phyloP scores from a whole-genome alignment of 2,113 vertebrate genomes.

The Lutjanus erythropterus region DNA sequence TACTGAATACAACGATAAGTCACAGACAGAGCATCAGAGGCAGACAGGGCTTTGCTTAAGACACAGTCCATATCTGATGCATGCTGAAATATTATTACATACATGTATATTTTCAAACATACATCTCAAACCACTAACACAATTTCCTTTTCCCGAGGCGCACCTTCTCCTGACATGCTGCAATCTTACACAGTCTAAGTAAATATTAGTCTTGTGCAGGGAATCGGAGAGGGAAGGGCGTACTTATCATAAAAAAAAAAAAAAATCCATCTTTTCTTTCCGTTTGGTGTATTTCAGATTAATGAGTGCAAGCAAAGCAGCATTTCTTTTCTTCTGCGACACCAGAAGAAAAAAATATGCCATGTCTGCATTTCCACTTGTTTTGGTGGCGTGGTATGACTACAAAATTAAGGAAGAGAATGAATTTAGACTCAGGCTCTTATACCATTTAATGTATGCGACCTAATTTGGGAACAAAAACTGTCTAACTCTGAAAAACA shows the following conservation, averaged over 20 bases:
- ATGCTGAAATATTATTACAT: neutral
- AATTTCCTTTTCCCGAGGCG: no score
- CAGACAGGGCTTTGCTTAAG: neutral
- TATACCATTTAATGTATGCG: slow-evolving; percentile 21
- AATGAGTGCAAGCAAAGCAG: slow-evolving; percentile 69
- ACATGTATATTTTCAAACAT: neutral
- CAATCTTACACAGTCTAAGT: neutral
- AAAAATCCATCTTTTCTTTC: slow-evolving; percentile 6
- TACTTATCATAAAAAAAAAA: neutral
- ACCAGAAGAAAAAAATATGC: slow-evolving; percentile 37
- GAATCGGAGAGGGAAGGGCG: neutral
- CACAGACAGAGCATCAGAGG: neutral
- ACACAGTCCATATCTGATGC: neutral
- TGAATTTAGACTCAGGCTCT: slow-evolving; percentile 17
- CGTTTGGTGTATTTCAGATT: slow-evolving; percentile 60
- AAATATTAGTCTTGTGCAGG: neutral
- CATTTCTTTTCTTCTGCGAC: slow-evolving; percentile 57
- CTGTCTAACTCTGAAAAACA: neutral
- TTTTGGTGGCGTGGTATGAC: slow-evolving; percentile 9
- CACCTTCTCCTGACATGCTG: neutral
- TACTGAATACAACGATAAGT: neutral
- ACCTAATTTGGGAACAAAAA: slow-evolving; percentile 38
- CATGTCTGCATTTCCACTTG: slow-evolving; percentile 40
- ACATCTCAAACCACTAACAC: neutral
- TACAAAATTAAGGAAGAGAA: slow-evolving; percentile 38